A percentile compares a stretch with the other conserved stretches of the same genome.
phyloP scores from a whole-genome alignment of 2,797 vertebrate genomes.

The Molossus molossus region DNA sequence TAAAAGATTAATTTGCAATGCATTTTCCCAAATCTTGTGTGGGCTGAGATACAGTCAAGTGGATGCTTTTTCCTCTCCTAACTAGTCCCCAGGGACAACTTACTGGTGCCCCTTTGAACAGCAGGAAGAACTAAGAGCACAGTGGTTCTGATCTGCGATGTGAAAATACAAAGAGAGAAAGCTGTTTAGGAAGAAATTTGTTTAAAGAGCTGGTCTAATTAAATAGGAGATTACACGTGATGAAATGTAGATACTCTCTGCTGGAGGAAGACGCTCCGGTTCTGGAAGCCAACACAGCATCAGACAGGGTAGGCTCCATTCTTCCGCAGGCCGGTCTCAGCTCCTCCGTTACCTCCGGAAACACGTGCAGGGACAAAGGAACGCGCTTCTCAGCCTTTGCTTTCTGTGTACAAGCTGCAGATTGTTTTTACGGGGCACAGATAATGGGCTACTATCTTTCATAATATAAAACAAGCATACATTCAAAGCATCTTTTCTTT shows the following conservation, averaged over 20 bases:
- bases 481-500: constrained; percentile 49
- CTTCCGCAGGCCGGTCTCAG: not conserved
- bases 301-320: not conserved
- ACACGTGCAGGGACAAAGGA: not conserved
- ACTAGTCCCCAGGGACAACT: constrained; percentile 67
- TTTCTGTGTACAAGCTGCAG: not conserved
- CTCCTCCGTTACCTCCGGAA: not conserved
- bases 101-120: constrained; percentile 70
- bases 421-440: not conserved
- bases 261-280: constrained; percentile 5
- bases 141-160: constrained; percentile 58
- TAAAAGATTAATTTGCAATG: constrained; percentile 32
- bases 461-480: constrained; percentile 37
- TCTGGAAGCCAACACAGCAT: not conserved
- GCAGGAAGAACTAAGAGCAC: constrained; percentile 66
- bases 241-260: constrained; percentile 64
- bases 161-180: constrained; percentile 72
- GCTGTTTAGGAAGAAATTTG: constrained; percentile 70
- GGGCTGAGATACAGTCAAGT: constrained; percentile 34
- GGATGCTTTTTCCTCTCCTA: constrained; percentile 71
- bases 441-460: constrained; percentile 11
- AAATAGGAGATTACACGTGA: constrained; percentile 72
- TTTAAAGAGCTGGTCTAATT: constrained; percentile 77
- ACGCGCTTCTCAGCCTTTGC: constrained; percentile 27
- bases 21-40: constrained; percentile 47